A percentile compares a stretch with the other conserved stretches of the same genome.
phyloP scores from a whole-genome alignment of 2,113 vertebrate genomes.

The Microtus oregoni region DNA sequence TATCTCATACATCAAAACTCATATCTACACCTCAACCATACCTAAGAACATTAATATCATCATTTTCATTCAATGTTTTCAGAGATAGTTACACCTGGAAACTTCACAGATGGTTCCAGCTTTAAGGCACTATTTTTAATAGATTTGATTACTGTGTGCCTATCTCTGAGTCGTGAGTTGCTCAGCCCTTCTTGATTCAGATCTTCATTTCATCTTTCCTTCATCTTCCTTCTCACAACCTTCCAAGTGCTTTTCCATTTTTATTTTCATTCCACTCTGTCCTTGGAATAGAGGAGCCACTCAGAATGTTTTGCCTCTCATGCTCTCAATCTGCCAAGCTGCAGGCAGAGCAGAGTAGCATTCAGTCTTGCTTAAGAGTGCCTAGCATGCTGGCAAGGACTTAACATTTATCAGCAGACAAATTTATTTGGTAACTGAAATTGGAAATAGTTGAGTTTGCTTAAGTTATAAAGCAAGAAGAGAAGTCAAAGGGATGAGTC shows the following conservation, averaged over 20 bases:
- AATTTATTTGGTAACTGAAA: not conserved
- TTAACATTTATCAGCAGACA: constrained; percentile 1
- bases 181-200: not conserved
- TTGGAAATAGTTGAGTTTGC: not conserved
- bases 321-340: not conserved
- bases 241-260: not conserved
- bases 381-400: not conserved
- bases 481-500: not conserved
- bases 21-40: not conserved
- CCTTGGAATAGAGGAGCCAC: not conserved
- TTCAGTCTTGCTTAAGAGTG: not conserved
- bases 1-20: not conserved
- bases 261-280: not conserved
- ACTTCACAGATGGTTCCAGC: not conserved
- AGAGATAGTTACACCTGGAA: not conserved
- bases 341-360: not conserved
- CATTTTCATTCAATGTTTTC: not conserved
- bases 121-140: not conserved
- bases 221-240: not conserved
- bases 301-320: not conserved
- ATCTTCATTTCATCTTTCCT: not conserved
- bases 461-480: not conserved
- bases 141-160: not conserved
- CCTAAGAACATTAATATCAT: not conserved
- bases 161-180: not conserved